These are phyloP conservation scores for Apantesis nais DNA, from an alignment of 2,888 invertebrate genomes.

Conservation along the genomic window DNA sequence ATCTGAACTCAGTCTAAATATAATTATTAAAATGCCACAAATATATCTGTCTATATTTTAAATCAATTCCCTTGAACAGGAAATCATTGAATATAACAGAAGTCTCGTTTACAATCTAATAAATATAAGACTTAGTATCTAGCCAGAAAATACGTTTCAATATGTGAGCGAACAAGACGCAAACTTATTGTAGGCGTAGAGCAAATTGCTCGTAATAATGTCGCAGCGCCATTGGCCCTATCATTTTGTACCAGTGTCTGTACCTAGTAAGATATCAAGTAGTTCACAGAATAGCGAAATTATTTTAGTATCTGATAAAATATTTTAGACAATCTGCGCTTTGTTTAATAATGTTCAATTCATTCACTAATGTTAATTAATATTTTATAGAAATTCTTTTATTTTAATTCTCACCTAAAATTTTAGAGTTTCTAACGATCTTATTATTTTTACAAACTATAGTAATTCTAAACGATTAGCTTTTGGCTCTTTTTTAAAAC, in stretches of 20 bases:
- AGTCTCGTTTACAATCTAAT: conserved; percentile 17
- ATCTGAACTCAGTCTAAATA: background rate
- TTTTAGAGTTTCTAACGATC: too few relatives aligned
- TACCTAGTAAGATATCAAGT: conserved; percentile 31
- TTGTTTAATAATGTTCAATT: background rate
- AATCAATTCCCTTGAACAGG: background rate
- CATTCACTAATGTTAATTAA: background rate
- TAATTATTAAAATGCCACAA: background rate
- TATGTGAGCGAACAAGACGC: conserved; percentile 42
- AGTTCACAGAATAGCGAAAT: conserved; percentile 15
- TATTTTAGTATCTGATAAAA: background rate
- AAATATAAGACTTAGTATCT: conserved; percentile 28
- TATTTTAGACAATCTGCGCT: background rate
- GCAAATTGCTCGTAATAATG: conserved; percentile 59
- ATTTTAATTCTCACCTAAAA: too few relatives aligned
- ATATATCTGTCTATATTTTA: background rate
- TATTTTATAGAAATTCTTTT: too few relatives aligned
- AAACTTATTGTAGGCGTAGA: conserved; percentile 48
- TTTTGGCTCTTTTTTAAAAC: too few relatives aligned
- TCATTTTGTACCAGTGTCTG: conserved; percentile 50
- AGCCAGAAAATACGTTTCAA: conserved; percentile 37
- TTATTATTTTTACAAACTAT: too few relatives aligned
- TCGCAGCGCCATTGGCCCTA: conserved; percentile 52
- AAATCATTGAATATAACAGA: background rate
- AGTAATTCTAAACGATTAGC: background rate